These are phyloP conservation scores for Drosophila emarginata DNA, from an alignment of 2,888 invertebrate species.

Conservation along the genomic window DNA sequence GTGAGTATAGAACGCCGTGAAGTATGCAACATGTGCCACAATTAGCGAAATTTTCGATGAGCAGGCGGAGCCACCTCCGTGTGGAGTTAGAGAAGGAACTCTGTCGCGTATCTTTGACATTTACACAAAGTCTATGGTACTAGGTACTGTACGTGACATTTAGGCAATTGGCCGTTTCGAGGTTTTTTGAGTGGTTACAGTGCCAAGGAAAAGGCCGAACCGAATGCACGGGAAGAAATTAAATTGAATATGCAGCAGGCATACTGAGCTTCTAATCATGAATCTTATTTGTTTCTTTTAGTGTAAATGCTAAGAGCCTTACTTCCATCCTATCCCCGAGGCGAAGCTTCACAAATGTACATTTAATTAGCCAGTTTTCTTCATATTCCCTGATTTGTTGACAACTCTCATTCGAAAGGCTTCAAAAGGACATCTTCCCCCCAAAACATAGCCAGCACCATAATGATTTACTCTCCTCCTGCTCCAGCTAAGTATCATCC, in stretches of 20 bases:
- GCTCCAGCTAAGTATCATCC: constrained; percentile 6
- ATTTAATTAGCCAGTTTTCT: constrained; percentile 65
- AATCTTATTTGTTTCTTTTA: background rate
- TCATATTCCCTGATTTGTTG: constrained; percentile 29
- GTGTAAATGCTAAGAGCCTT: background rate
- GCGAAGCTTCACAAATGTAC: constrained; percentile 71
- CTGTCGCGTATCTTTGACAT: constrained; percentile 43
- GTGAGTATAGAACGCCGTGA: constrained; percentile 19
- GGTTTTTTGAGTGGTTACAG: constrained; percentile 50
- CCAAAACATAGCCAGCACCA: background rate
- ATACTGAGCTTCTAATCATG: background rate
- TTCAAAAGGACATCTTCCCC: constrained; percentile 29
- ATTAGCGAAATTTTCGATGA: constrained; percentile 53
- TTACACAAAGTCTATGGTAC: constrained; percentile 45
- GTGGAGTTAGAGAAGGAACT: background rate
- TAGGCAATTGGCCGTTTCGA: constrained; percentile 60
- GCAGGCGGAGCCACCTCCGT: too few relatives aligned
- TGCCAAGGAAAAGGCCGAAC: background rate
- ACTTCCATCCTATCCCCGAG: constrained; percentile 5
- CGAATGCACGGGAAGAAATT: background rate
- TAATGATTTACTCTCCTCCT: background rate
- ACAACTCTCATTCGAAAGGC: constrained; percentile 39
- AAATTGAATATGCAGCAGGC: background rate
- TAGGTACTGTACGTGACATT: constrained; percentile 63
- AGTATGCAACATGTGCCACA: constrained; percentile 64